Percentiles rank a stretch among this genome's conserved stretches.
Conservation (phyloP, 2,113 vertebrate species). For the Peromyscus californicus region DNA sequence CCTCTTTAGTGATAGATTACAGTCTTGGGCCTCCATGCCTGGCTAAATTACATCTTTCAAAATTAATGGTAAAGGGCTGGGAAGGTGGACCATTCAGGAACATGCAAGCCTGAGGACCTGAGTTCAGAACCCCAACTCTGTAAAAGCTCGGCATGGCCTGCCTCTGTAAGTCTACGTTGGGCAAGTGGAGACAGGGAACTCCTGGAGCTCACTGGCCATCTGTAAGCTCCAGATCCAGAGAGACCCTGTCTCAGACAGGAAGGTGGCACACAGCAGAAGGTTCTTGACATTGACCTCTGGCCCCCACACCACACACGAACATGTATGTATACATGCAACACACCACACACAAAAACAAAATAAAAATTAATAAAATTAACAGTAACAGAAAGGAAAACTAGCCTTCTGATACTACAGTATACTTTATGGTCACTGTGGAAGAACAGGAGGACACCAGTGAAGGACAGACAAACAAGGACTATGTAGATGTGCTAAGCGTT, state of each 20-base stretch:
- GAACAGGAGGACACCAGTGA: neutral
- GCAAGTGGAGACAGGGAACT: neutral
- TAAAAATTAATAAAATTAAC: neutral
- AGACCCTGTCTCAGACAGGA: neutral
- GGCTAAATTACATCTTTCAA: neutral
- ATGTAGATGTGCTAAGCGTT: conserved; percentile 14
- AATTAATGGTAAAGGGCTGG: neutral
- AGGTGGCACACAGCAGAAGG: neutral
- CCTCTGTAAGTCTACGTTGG: neutral
- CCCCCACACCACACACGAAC: neutral
- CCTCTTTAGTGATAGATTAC: neutral
- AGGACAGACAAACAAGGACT: neutral
- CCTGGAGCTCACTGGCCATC: neutral
- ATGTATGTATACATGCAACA: neutral
- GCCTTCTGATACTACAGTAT: neutral
- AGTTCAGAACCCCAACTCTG: neutral
- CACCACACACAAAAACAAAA: neutral
- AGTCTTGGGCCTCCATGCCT: neutral
- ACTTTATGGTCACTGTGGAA: neutral
- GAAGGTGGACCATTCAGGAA: neutral
- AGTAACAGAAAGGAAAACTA: conserved; percentile 25
- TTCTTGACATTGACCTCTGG: neutral
- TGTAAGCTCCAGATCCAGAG: neutral
- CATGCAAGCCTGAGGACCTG: neutral
- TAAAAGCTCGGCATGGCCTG: neutral